Conservation (phyloP, 2,888 invertebrate species). For the Selenia dentaria region DNA sequence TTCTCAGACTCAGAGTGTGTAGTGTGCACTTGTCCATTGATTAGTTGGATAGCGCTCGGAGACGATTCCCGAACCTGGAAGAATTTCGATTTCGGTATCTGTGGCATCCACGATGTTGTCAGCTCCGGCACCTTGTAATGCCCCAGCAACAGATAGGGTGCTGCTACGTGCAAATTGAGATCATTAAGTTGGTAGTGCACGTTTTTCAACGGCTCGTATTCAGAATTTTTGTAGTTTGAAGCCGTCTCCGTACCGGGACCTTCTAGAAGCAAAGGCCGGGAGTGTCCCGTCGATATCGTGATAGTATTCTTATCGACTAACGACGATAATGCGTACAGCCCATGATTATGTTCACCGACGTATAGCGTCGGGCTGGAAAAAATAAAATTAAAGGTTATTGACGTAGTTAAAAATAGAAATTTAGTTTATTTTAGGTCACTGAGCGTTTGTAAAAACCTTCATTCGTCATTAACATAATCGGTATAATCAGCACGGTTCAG, state of each 20-base stretch:
- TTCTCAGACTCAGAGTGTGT: constrained; percentile 48
- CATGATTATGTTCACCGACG: constrained; percentile 93
- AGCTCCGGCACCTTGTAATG: constrained; percentile 90
- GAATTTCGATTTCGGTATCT: constrained; percentile 64
- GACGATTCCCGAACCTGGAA: constrained; percentile 52
- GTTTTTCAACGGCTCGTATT: constrained; percentile 79
- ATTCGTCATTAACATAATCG: constrained; percentile 12
- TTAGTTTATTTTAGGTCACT: constrained; percentile 1
- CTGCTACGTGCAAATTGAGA: constrained; percentile 67
- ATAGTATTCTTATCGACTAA: constrained; percentile 96
- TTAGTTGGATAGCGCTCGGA: constrained; percentile 58
- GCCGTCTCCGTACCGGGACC: constrained; percentile 82
- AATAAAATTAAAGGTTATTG: constrained; percentile 5
- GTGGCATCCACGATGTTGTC: constrained; percentile 74
- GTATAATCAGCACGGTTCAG: constrained; percentile 15
- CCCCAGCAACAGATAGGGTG: constrained; percentile 83
- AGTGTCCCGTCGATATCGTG: constrained; percentile 90
- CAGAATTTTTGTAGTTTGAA: constrained; percentile 44
- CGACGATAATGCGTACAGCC: constrained; percentile 96
- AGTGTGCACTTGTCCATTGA: constrained; percentile 68
- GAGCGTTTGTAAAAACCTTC: constrained; percentile 1
- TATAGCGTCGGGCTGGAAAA: constrained; percentile 93
- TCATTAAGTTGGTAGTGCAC: constrained; percentile 75
- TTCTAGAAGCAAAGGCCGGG: constrained; percentile 88
- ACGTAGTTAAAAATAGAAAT: constrained; percentile 1